A percentile compares a stretch with the other conserved stretches of the same genome.
phyloP scores from a whole-genome alignment of 2,113 vertebrate species.

The Halichoeres trimaculatus region DNA sequence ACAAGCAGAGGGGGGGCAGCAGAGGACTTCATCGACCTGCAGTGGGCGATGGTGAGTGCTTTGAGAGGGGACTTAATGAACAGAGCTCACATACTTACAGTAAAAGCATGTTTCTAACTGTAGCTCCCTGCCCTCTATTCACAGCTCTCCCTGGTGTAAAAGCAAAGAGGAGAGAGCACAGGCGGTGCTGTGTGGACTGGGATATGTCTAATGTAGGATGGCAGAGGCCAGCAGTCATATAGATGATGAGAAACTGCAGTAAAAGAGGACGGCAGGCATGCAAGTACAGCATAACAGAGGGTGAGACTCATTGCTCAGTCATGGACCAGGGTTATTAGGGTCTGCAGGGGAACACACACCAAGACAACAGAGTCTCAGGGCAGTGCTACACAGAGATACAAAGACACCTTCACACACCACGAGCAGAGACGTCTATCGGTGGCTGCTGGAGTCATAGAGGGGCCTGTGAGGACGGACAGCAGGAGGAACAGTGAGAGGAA shows the following conservation, averaged over 20 bases:
- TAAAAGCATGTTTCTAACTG: conserved; percentile 47
- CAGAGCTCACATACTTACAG: conserved; percentile 30
- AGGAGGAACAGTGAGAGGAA: conserved; percentile 24
- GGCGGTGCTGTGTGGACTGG: not conserved
- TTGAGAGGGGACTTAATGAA: conserved; percentile 35
- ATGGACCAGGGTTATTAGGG: conserved; percentile 64
- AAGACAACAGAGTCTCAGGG: conserved; percentile 68
- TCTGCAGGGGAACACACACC: conserved; percentile 66
- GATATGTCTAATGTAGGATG: conserved; percentile 21
- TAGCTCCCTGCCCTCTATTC: conserved; percentile 26
- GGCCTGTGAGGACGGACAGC: conserved; percentile 46
- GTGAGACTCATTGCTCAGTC: conserved; percentile 28
- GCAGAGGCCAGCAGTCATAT: not conserved
- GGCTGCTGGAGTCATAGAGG: conserved; percentile 51
- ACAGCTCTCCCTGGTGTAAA: conserved; percentile 1
- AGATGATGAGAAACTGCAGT: conserved; percentile 9
- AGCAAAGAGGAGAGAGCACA: conserved; percentile 25
- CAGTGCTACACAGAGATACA: conserved; percentile 64
- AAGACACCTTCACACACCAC: conserved; percentile 68
- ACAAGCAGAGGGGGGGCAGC: conserved; percentile 17
- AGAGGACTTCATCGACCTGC: conserved; percentile 25
- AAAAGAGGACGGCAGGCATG: conserved; percentile 4
- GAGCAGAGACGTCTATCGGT: conserved; percentile 54
- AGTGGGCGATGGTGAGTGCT: not conserved
- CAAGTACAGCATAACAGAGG: conserved; percentile 42